Percentiles rank a stretch among this genome's conserved stretches.
These are phyloP conservation scores for Eilema caniola DNA, from an alignment of 2,888 invertebrate species.

Conservation along the genomic window DNA sequence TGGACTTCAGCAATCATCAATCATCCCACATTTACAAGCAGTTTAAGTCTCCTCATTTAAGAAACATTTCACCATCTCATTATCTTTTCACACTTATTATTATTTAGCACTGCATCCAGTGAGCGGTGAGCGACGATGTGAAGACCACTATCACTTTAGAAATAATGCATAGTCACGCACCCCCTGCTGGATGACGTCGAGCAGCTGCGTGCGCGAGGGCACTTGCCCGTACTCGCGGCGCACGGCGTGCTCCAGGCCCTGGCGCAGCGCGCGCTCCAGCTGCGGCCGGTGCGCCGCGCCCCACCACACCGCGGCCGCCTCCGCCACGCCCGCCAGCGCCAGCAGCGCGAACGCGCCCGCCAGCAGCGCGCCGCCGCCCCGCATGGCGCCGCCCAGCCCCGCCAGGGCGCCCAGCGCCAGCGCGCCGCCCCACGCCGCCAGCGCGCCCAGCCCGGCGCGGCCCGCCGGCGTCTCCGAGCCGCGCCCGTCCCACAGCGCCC, in stretches of 20 bases:
- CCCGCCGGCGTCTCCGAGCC: constrained; percentile 67
- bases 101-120: too few species aligned
- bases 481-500: constrained; percentile 78
- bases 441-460: constrained; percentile 73
- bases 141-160: too few species aligned
- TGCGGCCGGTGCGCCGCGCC: constrained; percentile 75
- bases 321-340: constrained; percentile 73
- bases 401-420: constrained; percentile 68
- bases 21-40: too few species aligned
- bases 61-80: too few species aligned
- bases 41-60: too few species aligned
- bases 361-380: constrained; percentile 69
- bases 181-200: constrained; percentile 77
- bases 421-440: constrained; percentile 71
- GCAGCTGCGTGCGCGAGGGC: constrained; percentile 67
- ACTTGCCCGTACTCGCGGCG: constrained; percentile 71
- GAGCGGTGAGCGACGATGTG: too few species aligned
- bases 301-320: constrained; percentile 79
- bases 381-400: constrained; percentile 66
- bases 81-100: too few species aligned
- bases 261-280: constrained; percentile 68
- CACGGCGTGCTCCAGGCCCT: constrained; percentile 64
- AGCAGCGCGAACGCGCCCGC: constrained; percentile 75
- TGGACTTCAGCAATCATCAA: too few species aligned
- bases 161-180: too few species aligned